Conservation (phyloP, 2,797 vertebrate genomes). For the Gastrophryne carolinensis region DNA sequence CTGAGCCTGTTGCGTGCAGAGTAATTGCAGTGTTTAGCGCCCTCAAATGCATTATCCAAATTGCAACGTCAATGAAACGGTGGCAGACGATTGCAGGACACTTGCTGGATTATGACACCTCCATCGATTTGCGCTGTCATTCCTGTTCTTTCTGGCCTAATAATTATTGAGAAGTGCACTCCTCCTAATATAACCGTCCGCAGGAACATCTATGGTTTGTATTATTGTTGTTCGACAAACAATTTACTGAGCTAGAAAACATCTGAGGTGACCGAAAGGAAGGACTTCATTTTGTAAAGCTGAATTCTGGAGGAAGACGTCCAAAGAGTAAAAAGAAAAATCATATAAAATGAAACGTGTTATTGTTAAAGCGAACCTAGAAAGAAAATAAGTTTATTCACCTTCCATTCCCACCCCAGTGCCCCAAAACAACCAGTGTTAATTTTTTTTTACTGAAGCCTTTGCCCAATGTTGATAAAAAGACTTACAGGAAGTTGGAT, state of each 20-base stretch:
- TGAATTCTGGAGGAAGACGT: too few relatives aligned
- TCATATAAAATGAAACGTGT: too few relatives aligned
- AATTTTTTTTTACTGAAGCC: too few relatives aligned
- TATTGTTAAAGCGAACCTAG: too few relatives aligned
- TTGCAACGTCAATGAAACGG: constrained; percentile 32
- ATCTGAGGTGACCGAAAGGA: too few relatives aligned
- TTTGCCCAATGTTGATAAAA: too few relatives aligned
- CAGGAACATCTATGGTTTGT: not conserved
- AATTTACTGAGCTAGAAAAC: not conserved
- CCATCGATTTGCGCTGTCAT: not conserved
- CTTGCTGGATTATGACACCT: not conserved
- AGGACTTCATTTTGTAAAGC: too few relatives aligned
- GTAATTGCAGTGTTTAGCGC: constrained; percentile 38
- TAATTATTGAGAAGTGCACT: not conserved
- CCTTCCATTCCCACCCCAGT: too few relatives aligned
- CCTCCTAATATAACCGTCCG: not conserved
- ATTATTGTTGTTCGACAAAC: not conserved
- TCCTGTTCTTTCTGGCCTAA: not conserved
- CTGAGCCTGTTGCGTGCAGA: not conserved
- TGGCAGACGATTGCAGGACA: not conserved
- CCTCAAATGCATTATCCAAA: constrained; percentile 40
- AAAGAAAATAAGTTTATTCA: too few relatives aligned
- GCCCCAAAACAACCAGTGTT: too few relatives aligned
- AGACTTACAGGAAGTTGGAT: too few relatives aligned
- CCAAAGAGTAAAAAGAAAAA: too few relatives aligned